A percentile compares a stretch with the other conserved stretches of the same genome.
These are phyloP conservation scores for Synergus itoensis DNA, from an alignment of 2,888 invertebrate species.

Conservation along the genomic window DNA sequence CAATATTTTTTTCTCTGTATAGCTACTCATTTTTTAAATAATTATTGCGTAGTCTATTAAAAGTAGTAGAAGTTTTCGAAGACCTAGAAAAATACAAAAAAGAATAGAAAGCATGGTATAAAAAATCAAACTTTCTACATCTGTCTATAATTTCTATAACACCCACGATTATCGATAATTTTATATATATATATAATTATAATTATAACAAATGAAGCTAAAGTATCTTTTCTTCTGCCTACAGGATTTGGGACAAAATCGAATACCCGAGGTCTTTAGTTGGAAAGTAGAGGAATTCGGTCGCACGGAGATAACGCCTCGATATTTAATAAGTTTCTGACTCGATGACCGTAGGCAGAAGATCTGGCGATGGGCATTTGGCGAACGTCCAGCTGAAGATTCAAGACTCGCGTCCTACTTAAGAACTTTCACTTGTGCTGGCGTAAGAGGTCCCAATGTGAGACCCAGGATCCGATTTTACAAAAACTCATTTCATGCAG, in stretches of 20 bases:
- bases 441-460: constrained; percentile 74
- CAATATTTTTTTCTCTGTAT: too few species aligned
- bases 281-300: constrained; percentile 48
- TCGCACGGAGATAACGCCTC: constrained; percentile 39
- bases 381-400: constrained; percentile 69
- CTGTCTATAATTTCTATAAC: neutral
- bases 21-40: too few species aligned
- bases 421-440: constrained; percentile 76
- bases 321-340: constrained; percentile 51
- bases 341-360: constrained; percentile 46
- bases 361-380: constrained; percentile 68
- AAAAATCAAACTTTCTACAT: constrained; percentile 6
- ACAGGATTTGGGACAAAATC: constrained; percentile 46
- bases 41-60: neutral
- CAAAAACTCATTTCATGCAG: constrained; percentile 41
- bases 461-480: constrained; percentile 39
- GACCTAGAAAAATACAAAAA: neutral
- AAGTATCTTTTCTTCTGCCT: constrained; percentile 9
- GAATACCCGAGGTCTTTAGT: constrained; percentile 39
- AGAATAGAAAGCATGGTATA: neutral
- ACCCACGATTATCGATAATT: neutral
- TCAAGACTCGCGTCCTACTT: constrained; percentile 75
- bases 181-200: neutral
- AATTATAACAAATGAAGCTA: neutral
- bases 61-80: neutral